Evolutionary conservation across 2,888 invertebrate genomes (phyloP).

Genomic region (Drosophila mettleri): DNA sequence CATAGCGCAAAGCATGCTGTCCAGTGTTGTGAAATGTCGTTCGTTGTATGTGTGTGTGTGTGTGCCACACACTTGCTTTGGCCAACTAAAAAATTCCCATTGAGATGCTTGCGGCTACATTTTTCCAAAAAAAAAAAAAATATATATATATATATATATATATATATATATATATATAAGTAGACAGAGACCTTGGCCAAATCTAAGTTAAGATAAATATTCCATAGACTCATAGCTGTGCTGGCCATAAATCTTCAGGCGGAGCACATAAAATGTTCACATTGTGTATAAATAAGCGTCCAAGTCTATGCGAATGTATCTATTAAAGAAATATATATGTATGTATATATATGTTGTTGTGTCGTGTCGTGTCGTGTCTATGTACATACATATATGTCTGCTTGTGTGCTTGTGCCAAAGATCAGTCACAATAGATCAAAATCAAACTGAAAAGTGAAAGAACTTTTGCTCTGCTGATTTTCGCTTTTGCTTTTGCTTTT

Average conservation of each 20-base stretch:
- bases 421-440: constrained; percentile 73
- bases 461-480: constrained; percentile 52
- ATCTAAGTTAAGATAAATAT: constrained; percentile 19
- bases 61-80: constrained; percentile 6
- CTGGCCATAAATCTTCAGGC: constrained; percentile 38
- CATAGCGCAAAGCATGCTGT: constrained; percentile 31
- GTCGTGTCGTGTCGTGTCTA: constrained; percentile 19
- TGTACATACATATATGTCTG: constrained; percentile 6
- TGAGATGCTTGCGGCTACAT: constrained; percentile 20
- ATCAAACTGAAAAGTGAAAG: constrained; percentile 60
- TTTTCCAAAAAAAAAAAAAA: constrained; percentile 2
- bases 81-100: constrained; percentile 11
- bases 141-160: background rate
- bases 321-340: constrained; percentile 16
- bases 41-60: constrained; percentile 1
- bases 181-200: constrained; percentile 16
- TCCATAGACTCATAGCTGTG: constrained; percentile 12
- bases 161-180: background rate
- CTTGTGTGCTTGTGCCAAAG: constrained; percentile 36
- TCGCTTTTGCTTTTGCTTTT: constrained; percentile 32
- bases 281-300: constrained; percentile 18
- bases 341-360: constrained; percentile 2
- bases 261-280: constrained; percentile 17
- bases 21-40: constrained; percentile 30
- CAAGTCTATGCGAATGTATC: constrained; percentile 32